These are phyloP conservation scores for Eulemur coronatus DNA, from an alignment of 2,797 vertebrate genomes.

Conservation along the genomic window DNA sequence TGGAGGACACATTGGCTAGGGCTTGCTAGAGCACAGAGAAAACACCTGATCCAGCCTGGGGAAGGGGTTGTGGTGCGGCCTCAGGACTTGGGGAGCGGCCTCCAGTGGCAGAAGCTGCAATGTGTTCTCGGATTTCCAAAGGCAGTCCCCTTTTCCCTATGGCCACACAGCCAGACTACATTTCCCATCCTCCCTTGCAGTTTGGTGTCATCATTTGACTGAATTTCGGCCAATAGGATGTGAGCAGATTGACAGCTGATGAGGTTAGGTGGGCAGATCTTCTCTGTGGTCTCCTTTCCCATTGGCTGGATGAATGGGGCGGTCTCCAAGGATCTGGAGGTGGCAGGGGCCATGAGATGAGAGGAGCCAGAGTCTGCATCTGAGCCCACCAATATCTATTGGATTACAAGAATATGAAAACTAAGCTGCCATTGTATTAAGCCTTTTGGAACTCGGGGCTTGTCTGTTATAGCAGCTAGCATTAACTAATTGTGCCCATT, in stretches of 20 bases:
- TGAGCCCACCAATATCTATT: not conserved
- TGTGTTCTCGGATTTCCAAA: not conserved
- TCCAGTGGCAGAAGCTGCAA: not conserved
- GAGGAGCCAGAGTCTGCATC: not conserved
- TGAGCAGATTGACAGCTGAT: not conserved
- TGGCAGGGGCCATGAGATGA: not conserved
- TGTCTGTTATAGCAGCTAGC: not conserved
- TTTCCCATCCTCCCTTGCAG: not conserved
- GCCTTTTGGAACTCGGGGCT: not conserved
- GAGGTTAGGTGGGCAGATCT: not conserved
- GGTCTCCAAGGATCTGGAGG: not conserved
- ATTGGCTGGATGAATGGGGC: not conserved
- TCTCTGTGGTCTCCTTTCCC: not conserved
- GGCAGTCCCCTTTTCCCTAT: not conserved
- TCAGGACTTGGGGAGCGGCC: not conserved
- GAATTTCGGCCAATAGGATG: not conserved
- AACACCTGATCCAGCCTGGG: not conserved
- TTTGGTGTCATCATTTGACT: not conserved
- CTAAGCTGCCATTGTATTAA: not conserved
- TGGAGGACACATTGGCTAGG: not conserved
- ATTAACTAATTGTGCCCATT: not conserved
- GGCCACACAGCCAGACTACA: not conserved
- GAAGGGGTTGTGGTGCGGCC: too few species aligned
- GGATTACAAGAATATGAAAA: not conserved
- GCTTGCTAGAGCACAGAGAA: not conserved